Conservation (phyloP, 37 sponge, comb jelly and placozoan genomes). For the Halisarca cf. caerulea region DNA sequence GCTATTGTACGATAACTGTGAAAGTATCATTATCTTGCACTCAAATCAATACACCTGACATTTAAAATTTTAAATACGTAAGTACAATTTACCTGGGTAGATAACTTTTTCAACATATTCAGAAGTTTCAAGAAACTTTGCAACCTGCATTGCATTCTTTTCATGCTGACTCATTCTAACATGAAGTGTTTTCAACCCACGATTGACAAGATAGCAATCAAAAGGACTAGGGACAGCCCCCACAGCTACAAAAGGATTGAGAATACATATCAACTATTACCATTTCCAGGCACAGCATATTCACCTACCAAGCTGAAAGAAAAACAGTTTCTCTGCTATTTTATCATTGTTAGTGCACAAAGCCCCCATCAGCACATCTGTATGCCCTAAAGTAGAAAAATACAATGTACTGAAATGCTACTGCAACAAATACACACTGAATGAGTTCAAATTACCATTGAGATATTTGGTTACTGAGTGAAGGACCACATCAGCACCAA, state of each 20-base stretch:
- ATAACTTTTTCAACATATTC: constrained; percentile 62
- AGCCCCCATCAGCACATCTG: constrained; percentile 95
- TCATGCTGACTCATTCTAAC: constrained; percentile 94
- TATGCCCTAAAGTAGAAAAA: constrained; percentile 64
- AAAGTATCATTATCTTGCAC: no score
- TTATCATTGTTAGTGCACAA: constrained; percentile 77
- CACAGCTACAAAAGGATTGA: constrained; percentile 46
- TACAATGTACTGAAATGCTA: no score
- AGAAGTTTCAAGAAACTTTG: constrained; percentile 68
- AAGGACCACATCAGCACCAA: constrained; percentile 93
- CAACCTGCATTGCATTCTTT: constrained; percentile 83
- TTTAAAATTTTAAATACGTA: no score
- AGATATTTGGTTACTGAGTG: constrained; percentile 97
- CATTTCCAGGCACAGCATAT: no score
- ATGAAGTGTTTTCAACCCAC: constrained; percentile 94
- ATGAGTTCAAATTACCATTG: constrained; percentile 92
- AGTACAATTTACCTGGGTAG: constrained; percentile 84
- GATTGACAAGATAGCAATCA: constrained; percentile 94
- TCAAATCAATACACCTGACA: no score
- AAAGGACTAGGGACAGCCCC: constrained; percentile 94
- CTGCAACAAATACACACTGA: no score
- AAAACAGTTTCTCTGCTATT: constrained; percentile 61
- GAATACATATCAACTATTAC: not conserved
- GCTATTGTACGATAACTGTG: no score
- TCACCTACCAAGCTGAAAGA: constrained; percentile 73